Conservation (phyloP, 2,888 invertebrate genomes). For the Ennomos fuscantarius region DNA sequence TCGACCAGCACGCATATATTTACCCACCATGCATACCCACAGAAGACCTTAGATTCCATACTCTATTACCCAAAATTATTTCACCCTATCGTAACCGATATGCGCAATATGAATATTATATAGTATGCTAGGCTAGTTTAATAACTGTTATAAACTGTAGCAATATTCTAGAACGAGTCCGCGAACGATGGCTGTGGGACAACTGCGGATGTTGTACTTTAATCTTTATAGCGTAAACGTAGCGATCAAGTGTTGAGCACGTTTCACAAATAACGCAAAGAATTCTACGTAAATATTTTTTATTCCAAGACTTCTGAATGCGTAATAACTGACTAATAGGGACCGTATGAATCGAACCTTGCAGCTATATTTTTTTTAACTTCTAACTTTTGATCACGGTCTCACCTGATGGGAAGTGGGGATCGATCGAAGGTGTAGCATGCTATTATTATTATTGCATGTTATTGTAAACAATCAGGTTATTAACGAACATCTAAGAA, state of each 20-base stretch:
- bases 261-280: constrained; percentile 9
- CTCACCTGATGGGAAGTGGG: too few species aligned
- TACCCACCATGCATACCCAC: too few species aligned
- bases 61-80: too few species aligned
- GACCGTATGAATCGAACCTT: not conserved
- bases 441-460: too few species aligned
- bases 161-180: constrained; percentile 55
- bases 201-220: constrained; percentile 61
- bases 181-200: constrained; percentile 53
- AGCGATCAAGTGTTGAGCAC: constrained; percentile 37
- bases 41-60: too few species aligned
- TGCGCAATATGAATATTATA: constrained; percentile 18
- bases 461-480: too few species aligned
- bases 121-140: constrained; percentile 1
- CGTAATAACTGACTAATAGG: not conserved
- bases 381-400: too few species aligned
- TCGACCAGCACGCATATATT: too few species aligned
- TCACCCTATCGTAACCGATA: not conserved
- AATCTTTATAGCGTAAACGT: constrained; percentile 57
- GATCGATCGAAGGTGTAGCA: too few species aligned
- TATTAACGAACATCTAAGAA: too few species aligned
- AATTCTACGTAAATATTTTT: constrained; percentile 17
- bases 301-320: not conserved
- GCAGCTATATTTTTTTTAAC: too few species aligned
- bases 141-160: constrained; percentile 21